Evolutionary conservation across 2,113 vertebrate genomes (phyloP).

Genomic region (Sinocyclocheilus anshuiensis): DNA sequence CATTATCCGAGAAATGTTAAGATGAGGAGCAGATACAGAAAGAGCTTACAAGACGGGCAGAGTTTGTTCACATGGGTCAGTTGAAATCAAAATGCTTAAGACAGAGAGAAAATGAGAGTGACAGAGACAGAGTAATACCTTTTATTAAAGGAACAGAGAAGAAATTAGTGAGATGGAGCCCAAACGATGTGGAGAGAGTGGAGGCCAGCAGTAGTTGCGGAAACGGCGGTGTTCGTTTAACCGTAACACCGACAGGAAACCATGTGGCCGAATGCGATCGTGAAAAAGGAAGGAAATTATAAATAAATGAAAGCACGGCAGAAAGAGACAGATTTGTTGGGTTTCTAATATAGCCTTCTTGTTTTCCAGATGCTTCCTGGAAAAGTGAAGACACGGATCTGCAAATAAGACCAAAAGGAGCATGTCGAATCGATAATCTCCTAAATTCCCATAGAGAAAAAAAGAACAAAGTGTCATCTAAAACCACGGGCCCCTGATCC

Average conservation of each 20-base stretch:
- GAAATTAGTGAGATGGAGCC: conserved; percentile 20
- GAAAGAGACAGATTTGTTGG: neutral
- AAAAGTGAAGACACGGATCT: conserved; percentile 51
- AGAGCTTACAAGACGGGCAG: neutral
- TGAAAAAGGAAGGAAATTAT: neutral
- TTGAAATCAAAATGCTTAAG: neutral
- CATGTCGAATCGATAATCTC: conserved; percentile 72
- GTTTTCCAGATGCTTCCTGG: conserved; percentile 48
- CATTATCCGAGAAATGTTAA: neutral
- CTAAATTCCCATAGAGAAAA: conserved; percentile 62
- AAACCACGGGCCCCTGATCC: conserved; percentile 61
- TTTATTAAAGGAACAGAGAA: conserved; percentile 34
- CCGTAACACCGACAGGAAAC: neutral
- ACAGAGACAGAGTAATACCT: conserved; percentile 48
- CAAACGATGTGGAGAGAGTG: neutral
- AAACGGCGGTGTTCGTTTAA: neutral
- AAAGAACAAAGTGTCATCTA: conserved; percentile 52
- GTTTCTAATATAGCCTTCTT: conserved; percentile 44
- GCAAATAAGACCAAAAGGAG: conserved; percentile 59
- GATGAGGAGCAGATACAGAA: neutral
- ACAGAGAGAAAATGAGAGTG: conserved; percentile 14
- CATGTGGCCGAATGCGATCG: neutral
- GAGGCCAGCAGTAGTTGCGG: neutral
- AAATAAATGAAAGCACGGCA: neutral
- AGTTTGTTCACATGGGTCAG: conserved; percentile 12